Base-by-base conservation (phyloP, 2,888 invertebrate species). In the Platycheirus albimanus region DNA sequence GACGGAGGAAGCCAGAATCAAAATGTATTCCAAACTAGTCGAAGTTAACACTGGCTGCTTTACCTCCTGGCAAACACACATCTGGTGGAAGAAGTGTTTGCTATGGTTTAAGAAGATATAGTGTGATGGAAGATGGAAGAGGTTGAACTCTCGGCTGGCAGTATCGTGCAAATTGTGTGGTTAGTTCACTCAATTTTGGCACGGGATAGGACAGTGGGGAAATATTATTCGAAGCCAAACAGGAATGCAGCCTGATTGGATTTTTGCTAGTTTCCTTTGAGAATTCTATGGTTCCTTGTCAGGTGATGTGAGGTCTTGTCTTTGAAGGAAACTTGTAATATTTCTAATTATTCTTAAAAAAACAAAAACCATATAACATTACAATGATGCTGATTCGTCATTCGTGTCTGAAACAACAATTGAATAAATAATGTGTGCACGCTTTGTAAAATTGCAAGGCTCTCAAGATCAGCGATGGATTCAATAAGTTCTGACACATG, bases 191-290 rank as follows among this genome's bases (percentile, higher is more conserved):
- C 24, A 20, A 20, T 19, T 11, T 8, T 13, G 30, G 30, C 5
- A 52, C 20, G 15, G 41, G 49, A 71, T 77, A 33, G 43, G 41
- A 64, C 77, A 51, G 71, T 51, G 19, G 77, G 49, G 70, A 64
- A 49, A 13, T 70, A 63, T 76, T 63, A 64, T 43, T 17, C 38
- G 20, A 70, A 47, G 56, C 49, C 64, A 71, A 58, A 49, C 54
- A 33, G 71, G 70, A 77, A 77, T 71, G 70, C 64, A 33, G 64
- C 64, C 28, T 71, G 71, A 77, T 77, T 71, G 54, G 70, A 77
- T 77, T 70, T 77, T 71, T 71, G 30, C 11, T 33, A 13, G 7
- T 15, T 41, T 38, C 13, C 13, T 54, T 47, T 30, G 64, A 47
- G 64, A 51, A 2, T 11, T 43, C 10, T 17, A 13, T 10, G 11